Evolutionary conservation across 2,888 invertebrate genomes (phyloP).

Genomic region (Orchesellides sinensis): DNA sequence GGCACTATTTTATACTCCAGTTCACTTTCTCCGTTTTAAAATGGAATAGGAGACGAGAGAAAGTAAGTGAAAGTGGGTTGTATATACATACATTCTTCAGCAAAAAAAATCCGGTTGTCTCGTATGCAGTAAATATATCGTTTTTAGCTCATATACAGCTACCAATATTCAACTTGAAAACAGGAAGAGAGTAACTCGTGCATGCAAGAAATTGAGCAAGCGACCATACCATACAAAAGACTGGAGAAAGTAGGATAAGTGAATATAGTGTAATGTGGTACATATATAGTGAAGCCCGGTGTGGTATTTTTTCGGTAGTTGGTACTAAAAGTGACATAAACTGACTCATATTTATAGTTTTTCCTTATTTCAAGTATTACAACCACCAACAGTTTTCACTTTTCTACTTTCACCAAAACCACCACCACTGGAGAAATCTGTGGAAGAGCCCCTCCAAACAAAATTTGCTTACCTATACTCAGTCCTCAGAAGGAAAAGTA

Average conservation of each 20-base stretch:
- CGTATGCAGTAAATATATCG: too few species aligned
- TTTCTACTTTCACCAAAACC: too few species aligned
- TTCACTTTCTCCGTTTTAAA: not conserved
- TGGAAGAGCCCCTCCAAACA: too few species aligned
- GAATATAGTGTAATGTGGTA: too few species aligned
- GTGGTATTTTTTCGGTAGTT: not conserved
- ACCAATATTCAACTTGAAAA: too few species aligned
- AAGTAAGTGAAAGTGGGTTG: not conserved
- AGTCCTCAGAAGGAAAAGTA: not conserved
- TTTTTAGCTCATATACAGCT: too few species aligned
- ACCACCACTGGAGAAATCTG: too few species aligned
- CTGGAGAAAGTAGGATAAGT: too few species aligned
- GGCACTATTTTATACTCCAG: not conserved
- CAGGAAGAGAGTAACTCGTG: not conserved
- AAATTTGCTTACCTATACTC: too few species aligned
- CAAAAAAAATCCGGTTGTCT: too few species aligned
- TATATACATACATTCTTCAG: too few species aligned
- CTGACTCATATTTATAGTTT: slow-evolving; percentile 61
- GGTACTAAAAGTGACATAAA: slow-evolving; percentile 37
- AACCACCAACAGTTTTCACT: too few species aligned
- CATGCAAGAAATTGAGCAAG: not conserved
- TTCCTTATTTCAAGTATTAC: slow-evolving; percentile 9
- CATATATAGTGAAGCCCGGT: not conserved
- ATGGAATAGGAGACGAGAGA: not conserved
- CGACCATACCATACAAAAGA: not conserved